A percentile compares a stretch with the other conserved stretches of the same genome.
Evolutionary conservation across 1,140 invertebrate species (phyloP).

Genomic region (Cecropterus lyciades): DNA sequence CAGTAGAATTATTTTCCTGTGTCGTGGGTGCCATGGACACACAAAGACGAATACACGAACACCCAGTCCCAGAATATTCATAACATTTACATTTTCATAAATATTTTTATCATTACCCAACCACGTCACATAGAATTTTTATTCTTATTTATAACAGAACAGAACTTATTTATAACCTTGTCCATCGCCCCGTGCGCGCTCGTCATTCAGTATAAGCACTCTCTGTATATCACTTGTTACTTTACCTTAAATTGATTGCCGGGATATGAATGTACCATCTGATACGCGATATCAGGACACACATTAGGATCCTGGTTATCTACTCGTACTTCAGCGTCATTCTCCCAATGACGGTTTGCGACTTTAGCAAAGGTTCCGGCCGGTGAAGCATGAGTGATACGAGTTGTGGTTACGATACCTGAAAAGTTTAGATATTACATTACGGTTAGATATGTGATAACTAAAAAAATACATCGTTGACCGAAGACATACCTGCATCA

Average conservation of each 20-base stretch:
- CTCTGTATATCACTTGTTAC: too few relatives aligned
- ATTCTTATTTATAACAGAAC: too few relatives aligned
- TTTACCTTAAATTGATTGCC: slow-evolving; percentile 83
- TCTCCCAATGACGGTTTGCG: slow-evolving; percentile 91
- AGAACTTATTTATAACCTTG: too few relatives aligned
- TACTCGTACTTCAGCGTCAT: slow-evolving; percentile 85
- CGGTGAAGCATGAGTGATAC: slow-evolving; percentile 92
- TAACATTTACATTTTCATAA: too few relatives aligned
- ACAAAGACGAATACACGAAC: too few relatives aligned
- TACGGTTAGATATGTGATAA: not conserved
- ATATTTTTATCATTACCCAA: too few relatives aligned
- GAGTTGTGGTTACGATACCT: slow-evolving; percentile 91
- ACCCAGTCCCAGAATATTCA: too few relatives aligned
- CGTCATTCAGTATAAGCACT: too few relatives aligned
- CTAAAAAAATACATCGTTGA: not conserved
- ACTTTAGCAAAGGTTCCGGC: slow-evolving; percentile 90
- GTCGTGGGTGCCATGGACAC: too few relatives aligned
- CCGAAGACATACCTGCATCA: slow-evolving; percentile 76
- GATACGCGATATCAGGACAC: slow-evolving; percentile 90
- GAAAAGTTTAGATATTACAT: slow-evolving; percentile 39
- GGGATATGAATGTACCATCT: slow-evolving; percentile 89
- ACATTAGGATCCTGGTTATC: slow-evolving; percentile 58
- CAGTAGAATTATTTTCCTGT: too few relatives aligned
- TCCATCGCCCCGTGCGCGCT: too few relatives aligned
- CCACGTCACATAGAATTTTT: too few relatives aligned